Conservation (phyloP, 2,113 vertebrate species). For the Corynorhinus townsendii region DNA sequence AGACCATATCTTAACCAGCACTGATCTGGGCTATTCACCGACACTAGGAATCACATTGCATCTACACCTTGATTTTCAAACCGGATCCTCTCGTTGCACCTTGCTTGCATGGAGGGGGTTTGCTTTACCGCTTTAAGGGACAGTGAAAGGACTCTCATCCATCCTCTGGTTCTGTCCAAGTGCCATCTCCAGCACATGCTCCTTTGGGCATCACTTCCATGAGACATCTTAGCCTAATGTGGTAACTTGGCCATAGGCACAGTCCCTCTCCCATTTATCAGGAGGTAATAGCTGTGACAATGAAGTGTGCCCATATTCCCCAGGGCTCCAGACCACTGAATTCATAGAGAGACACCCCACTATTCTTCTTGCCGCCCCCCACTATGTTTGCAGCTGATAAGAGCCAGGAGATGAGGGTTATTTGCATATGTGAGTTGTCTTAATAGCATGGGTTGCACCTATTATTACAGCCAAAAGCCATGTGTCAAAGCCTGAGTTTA, state of each 20-base stretch:
- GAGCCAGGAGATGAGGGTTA: conserved; percentile 2
- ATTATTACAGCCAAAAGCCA: conserved; percentile 29
- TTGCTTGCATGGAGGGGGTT: not conserved
- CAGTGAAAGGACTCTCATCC: not conserved
- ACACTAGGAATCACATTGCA: not conserved
- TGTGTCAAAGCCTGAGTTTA: conserved; percentile 32
- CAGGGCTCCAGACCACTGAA: not conserved
- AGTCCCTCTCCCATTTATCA: not conserved
- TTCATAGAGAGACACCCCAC: not conserved
- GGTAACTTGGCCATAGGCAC: not conserved
- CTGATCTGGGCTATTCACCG: not conserved
- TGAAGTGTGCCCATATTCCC: not conserved
- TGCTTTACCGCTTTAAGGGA: not conserved
- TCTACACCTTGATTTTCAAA: not conserved
- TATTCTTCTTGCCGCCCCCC: not conserved
- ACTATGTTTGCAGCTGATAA: conserved; percentile 24
- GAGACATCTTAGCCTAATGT: not conserved
- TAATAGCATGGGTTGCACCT: not conserved
- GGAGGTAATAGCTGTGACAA: not conserved
- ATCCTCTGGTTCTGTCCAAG: not conserved
- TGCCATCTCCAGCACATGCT: not conserved
- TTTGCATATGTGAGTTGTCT: conserved; percentile 39
- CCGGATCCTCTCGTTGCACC: not conserved
- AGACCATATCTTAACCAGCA: accelerated
- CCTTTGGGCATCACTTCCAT: not conserved